Conservation (phyloP, 2,113 vertebrate species). For the Pampusana beccarii region DNA sequence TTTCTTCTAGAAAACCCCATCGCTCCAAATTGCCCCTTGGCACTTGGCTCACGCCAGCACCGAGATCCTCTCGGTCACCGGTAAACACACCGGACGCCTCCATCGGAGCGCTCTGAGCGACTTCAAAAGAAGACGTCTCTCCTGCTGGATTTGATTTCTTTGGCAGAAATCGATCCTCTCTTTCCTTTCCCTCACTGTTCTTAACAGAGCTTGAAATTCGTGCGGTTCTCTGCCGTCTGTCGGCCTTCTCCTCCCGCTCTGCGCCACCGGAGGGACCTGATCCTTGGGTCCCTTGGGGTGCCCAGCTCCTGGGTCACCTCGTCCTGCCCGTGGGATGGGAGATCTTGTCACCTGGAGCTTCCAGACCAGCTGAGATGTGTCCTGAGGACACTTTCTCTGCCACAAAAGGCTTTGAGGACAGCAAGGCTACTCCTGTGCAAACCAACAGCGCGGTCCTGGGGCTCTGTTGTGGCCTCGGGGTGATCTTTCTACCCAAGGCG, state of each 20-base stretch:
- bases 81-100: accelerated
- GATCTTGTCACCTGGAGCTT: neutral
- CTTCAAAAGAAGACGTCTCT: neutral
- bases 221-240: neutral
- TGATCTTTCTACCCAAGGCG: neutral
- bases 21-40: neutral
- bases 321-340: neutral
- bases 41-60: neutral
- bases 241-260: neutral
- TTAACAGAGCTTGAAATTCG: conserved; percentile 7
- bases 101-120: neutral
- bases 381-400: no score
- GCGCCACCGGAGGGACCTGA: neutral
- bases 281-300: neutral
- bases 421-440: neutral
- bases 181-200: neutral
- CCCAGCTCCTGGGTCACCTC: neutral
- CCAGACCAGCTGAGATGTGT: neutral
- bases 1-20: neutral
- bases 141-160: neutral
- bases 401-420: neutral
- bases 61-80: neutral
- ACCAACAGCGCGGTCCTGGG: neutral
- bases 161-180: neutral
- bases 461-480: neutral